Percentiles rank a stretch among this genome's conserved stretches.
Conservation (phyloP, 2,797 vertebrate genomes). For the Fratercula arctica region DNA sequence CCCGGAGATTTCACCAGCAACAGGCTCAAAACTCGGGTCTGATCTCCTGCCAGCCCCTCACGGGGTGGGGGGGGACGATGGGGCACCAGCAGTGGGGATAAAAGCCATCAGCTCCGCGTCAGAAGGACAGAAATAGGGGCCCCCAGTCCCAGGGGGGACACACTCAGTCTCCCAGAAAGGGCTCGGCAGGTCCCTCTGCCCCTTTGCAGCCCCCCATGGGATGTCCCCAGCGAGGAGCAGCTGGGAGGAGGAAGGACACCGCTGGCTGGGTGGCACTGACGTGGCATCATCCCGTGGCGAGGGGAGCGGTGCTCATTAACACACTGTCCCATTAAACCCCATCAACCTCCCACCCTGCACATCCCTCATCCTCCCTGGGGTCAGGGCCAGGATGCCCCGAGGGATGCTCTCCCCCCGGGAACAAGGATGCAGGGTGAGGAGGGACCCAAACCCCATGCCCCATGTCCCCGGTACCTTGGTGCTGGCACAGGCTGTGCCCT, state of each 20-base stretch:
- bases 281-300: not conserved
- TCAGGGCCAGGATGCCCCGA: not conserved
- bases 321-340: not conserved
- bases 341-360: not conserved
- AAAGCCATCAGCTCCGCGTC: not conserved
- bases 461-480: conserved; percentile 80
- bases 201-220: not conserved
- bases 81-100: not conserved
- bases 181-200: not conserved
- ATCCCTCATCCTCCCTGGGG: not conserved
- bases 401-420: no score
- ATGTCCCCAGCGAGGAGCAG: not conserved
- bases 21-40: not conserved
- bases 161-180: not conserved
- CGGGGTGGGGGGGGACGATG: rapidly evolving
- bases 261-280: not conserved
- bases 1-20: not conserved
- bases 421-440: not conserved
- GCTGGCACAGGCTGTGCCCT: conserved; percentile 82
- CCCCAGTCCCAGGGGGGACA: not conserved
- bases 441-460: not conserved
- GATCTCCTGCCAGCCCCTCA: not conserved
- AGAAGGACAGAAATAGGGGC: not conserved
- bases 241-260: not conserved
- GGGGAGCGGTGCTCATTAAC: not conserved